Evolutionary conservation across 2,797 vertebrate species (phyloP).

Genomic region (Hippoglossus hippoglossus): DNA sequence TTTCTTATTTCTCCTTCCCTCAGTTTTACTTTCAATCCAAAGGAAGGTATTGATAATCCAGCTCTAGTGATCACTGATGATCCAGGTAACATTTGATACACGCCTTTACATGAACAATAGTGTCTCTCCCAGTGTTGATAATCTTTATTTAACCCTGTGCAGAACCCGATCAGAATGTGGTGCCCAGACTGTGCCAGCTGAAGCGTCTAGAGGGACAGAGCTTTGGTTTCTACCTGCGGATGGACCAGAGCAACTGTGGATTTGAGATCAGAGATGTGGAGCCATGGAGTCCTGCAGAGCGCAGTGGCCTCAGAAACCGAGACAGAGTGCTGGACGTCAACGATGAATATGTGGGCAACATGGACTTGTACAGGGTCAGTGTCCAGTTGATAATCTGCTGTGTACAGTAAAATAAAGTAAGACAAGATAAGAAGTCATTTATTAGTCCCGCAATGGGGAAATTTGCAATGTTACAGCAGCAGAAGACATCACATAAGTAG

Average conservation of each 20-base stretch:
- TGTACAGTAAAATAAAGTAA: not conserved
- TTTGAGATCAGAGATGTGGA: constrained; percentile 84
- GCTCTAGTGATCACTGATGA: constrained; percentile 87
- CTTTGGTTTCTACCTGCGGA: constrained; percentile 88
- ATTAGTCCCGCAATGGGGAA: too few relatives aligned
- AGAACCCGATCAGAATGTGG: constrained; percentile 61
- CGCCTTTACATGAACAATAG: not conserved
- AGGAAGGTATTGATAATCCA: constrained; percentile 96
- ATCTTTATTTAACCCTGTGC: not conserved
- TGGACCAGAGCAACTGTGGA: constrained; percentile 65
- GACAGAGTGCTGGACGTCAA: constrained; percentile 94
- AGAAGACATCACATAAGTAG: too few relatives aligned
- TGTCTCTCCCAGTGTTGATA: not conserved
- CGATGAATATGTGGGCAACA: constrained; percentile 81
- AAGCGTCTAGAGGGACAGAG: constrained; percentile 79
- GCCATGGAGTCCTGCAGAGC: constrained; percentile 87
- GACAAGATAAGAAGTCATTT: not conserved
- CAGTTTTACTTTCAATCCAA: constrained; percentile 95
- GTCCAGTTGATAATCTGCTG: not conserved
- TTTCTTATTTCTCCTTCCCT: constrained; percentile 5
- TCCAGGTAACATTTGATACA: constrained; percentile 70
- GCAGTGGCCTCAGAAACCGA: constrained; percentile 86
- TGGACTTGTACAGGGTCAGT: constrained; percentile 85
- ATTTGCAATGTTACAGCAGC: too few relatives aligned
- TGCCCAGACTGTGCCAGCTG: constrained; percentile 87